These are phyloP conservation scores for Phyllotreta striolata DNA, from an alignment of 2,888 invertebrate species.

Conservation along the genomic window DNA sequence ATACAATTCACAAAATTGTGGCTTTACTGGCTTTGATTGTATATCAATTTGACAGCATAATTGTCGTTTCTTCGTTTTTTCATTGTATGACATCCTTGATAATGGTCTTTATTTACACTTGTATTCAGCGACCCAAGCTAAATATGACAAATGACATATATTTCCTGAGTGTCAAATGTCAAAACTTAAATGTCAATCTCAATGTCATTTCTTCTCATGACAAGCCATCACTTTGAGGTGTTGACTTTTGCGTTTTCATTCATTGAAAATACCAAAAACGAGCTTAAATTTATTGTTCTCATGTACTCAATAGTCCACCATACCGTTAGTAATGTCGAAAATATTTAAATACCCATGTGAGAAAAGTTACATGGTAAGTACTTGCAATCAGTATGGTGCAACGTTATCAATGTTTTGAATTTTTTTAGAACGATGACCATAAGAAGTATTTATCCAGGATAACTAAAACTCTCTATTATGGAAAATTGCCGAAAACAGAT, in stretches of 20 bases:
- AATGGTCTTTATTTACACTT: too few relatives aligned
- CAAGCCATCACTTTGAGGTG: constrained; percentile 1
- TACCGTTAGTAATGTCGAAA: constrained; percentile 50
- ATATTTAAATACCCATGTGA: constrained; percentile 51
- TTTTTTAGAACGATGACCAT: constrained; percentile 74
- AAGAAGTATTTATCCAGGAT: constrained; percentile 83
- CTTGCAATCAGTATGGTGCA: neutral
- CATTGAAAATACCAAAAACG: neutral
- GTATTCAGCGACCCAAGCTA: too few relatives aligned
- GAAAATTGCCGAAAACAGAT: constrained; percentile 75
- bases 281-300: constrained; percentile 4
- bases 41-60: too few relatives aligned
- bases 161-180: neutral
- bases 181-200: neutral
- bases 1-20: too few relatives aligned
- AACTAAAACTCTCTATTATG: constrained; percentile 89
- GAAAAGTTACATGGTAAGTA: constrained; percentile 48
- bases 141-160: neutral
- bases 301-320: neutral
- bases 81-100: too few relatives aligned
- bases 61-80: too few relatives aligned
- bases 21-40: too few relatives aligned
- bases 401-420: constrained; percentile 14
- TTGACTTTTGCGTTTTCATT: constrained; percentile 1
- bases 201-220: neutral